Base-by-base conservation (phyloP, 2,888 invertebrate species). In the Lacanobia wlatinum region DNA sequence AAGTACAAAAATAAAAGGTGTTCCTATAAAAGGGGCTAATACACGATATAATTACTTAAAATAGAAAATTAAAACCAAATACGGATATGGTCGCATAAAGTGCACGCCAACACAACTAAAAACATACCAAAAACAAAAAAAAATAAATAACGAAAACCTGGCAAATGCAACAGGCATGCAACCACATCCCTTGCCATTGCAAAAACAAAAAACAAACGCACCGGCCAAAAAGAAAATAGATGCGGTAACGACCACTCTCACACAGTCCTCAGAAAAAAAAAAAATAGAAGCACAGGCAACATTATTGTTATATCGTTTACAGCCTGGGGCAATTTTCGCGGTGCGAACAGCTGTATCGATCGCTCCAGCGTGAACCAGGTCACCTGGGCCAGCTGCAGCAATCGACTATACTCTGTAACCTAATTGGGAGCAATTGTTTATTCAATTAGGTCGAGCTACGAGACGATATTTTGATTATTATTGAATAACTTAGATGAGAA, bases 331-430 rank as follows among this genome's bases (percentile, higher is more conserved):
- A 67, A 63, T 50, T 73, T 52, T 69, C 34, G 61, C 52, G 58
- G 67, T 21, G 18, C 46, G 64, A 69, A 66, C 69, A 76, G 65
- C 68, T 74, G 59, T 64, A 82, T 82, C 84, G 82, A 82, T 74
- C 72, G 63, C 38, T 7, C 21, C 21, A 73, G 73, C 75, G 21
- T 0, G n/a, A 82, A 80, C 73, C 82, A 81, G 82, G 82, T 82
- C 84, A 82, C 67, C 81, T 82, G 55, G 55, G 59, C 7, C 43
- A 60, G 56, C 55, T 78, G 65, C 82, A 82, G 21, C 56, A 5
- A 63, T 59, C 40, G 52, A 55, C 23, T 56, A 23, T 52, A 56
- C 34, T 50, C 64, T 82, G 43, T 46, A 58, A 61, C 8, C 48
- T 59, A 38, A 68, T 61, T 73, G 40, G 12, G 43, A 38, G 55